phyloP scores from a whole-genome alignment of 2,797 vertebrate species.

The Otolemur crassicaudatus region DNA sequence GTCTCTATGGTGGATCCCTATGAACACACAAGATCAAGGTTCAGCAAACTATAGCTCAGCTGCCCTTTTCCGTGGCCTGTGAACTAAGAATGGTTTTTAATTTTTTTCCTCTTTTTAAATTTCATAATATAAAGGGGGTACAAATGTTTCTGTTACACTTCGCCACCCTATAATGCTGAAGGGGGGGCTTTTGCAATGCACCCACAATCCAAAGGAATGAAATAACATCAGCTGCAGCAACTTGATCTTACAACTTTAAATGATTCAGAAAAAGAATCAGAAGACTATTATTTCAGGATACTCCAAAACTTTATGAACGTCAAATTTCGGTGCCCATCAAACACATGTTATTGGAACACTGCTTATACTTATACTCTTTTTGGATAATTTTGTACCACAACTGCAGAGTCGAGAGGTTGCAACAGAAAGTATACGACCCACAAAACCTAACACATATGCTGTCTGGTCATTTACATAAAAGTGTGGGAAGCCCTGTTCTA shows the following conservation, averaged over 20 bases:
- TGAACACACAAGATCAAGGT: background rate
- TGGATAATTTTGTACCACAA: background rate
- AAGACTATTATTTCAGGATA: background rate
- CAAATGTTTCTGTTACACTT: background rate
- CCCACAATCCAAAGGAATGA: too few species aligned
- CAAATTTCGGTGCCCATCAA: conserved; percentile 9
- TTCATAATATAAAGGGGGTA: too few species aligned
- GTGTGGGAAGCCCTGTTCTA: background rate
- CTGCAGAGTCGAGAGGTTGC: background rate
- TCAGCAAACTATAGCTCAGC: background rate
- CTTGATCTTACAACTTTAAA: background rate
- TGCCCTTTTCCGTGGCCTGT: background rate
- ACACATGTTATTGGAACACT: background rate
- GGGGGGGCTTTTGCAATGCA: background rate
- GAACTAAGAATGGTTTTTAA: conserved; percentile 43
- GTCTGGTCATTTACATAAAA: conserved; percentile 19
- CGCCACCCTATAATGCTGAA: background rate
- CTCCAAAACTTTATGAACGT: background rate
- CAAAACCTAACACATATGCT: conserved; percentile 34
- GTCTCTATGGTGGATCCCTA: background rate
- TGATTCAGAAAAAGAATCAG: background rate
- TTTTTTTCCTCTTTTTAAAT: background rate
- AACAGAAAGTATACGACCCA: background rate
- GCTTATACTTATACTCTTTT: background rate
- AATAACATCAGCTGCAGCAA: too few species aligned